Base-by-base conservation (phyloP, 2,113 vertebrate genomes). In the Rynchops niger region DNA sequence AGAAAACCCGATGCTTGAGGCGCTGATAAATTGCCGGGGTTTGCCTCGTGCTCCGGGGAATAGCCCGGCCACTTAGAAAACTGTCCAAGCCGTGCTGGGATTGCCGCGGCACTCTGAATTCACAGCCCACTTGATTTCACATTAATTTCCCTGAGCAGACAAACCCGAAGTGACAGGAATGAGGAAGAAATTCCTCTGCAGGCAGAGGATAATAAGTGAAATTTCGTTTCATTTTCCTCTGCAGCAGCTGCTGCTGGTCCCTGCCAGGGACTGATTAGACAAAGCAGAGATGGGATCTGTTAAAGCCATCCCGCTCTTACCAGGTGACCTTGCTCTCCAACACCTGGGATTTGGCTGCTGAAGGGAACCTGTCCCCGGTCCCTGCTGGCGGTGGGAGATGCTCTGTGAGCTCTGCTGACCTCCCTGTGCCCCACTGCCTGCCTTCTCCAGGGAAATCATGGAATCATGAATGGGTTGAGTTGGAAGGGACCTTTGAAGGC, bases 111-210 rank as follows among this genome's bases (percentile, higher is more conserved):
- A 18, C 88, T 87, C 55, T 1, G n/a, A 42, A 56, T 92, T 77
- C 95, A 95, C 74, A 92, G 82, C 91, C 82, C 32, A 5, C 95
- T 85, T 74, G 56, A n/a, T 90, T 90, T 30, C 66, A 79, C 14
- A 86, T 90, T 71, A 27, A 94, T 94, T 97, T 88, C 85, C 87
- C 72, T 1, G 6, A 65, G 81, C 67, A 66, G 77, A 53, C 84
- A 89, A 91, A 86, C 72, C 30, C n/a, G 3, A 95, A 97, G 89
- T 86, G 95, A 81, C 80, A 86, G 84, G 63, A 95, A 81, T 86
- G 73, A 81, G 58, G 65, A 91, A 78, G 77, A 81, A 84, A 94
- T 91, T 89, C 69, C 69, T 90, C 84, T 70, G 72, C 89, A 52
- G 92, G 77, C 93, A 66, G 36, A 56, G 65, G n/a, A 40, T 85